Evolutionary conservation across 2,113 vertebrate genomes (phyloP).

Genomic region (Addax nasomaculatus): DNA sequence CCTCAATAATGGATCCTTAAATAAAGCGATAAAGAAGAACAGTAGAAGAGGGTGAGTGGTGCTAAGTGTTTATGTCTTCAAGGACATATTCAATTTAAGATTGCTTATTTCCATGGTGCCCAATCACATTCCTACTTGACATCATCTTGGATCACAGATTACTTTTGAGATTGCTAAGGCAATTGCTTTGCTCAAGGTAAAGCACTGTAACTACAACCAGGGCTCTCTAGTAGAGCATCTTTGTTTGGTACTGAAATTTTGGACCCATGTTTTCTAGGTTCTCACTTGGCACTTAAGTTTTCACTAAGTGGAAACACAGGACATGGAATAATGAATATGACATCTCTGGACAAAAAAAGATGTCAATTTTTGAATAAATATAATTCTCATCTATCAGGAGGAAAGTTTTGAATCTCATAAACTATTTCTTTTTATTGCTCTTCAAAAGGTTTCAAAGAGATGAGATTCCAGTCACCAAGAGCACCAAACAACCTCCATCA

Average conservation of each 20-base stretch:
- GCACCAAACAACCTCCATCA: not conserved
- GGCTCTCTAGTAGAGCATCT: not conserved
- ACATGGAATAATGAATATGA: no score
- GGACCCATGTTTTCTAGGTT: not conserved
- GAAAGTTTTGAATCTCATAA: not conserved
- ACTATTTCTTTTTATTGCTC: not conserved
- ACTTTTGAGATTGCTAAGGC: not conserved
- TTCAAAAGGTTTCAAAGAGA: not conserved
- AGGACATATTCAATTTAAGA: not conserved
- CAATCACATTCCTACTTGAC: not conserved
- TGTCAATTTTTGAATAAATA: not conserved
- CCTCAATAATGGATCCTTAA: not conserved
- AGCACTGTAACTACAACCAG: not conserved
- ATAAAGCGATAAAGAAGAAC: not conserved
- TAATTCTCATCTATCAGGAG: not conserved
- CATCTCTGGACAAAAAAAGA: not conserved
- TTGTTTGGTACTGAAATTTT: not conserved
- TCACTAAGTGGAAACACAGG: not conserved
- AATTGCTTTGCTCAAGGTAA: not conserved
- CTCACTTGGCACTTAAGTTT: accelerated
- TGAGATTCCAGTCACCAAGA: not conserved
- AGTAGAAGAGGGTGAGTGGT: not conserved
- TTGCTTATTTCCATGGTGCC: not conserved
- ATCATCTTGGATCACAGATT: not conserved
- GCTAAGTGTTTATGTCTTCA: accelerated